These are phyloP conservation scores for Mythimna lalbum DNA, from an alignment of 2,888 invertebrate genomes.

Conservation along the genomic window DNA sequence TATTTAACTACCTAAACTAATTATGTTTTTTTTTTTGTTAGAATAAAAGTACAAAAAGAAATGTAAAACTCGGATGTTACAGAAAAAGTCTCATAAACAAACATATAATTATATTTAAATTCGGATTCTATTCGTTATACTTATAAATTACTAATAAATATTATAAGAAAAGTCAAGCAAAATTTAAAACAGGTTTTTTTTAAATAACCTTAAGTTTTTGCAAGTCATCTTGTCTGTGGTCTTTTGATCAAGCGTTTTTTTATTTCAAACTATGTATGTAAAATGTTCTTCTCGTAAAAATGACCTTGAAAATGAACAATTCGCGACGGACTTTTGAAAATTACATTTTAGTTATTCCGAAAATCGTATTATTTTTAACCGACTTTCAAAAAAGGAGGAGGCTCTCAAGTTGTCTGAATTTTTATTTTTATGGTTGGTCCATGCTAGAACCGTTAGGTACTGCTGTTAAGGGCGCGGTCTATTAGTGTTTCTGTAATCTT, in stretches of 20 bases:
- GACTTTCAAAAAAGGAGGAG: too few species aligned
- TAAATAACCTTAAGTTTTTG: background rate
- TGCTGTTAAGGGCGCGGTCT: background rate
- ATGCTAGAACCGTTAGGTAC: slow-evolving; percentile 8
- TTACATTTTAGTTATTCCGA: too few species aligned
- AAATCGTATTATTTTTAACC: too few species aligned
- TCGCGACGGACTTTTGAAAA: background rate
- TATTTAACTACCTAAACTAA: slow-evolving; percentile 12
- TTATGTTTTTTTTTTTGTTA: background rate
- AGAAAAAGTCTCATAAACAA: background rate
- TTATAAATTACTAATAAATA: too few species aligned
- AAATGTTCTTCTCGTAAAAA: slow-evolving; percentile 9
- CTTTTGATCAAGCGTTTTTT: background rate
- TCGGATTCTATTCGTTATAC: too few species aligned
- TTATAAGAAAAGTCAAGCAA: too few species aligned
- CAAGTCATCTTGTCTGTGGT: background rate
- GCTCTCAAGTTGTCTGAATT: background rate
- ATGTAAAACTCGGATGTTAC: background rate
- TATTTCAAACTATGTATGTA: background rate
- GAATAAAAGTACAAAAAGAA: background rate
- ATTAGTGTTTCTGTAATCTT: background rate
- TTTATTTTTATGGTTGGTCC: slow-evolving; percentile 10
- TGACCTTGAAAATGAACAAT: background rate
- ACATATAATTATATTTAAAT: too few species aligned
- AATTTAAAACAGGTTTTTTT: background rate